A percentile compares a stretch with the other conserved stretches of the same genome.
phyloP scores from a whole-genome alignment of 2,888 invertebrate species.

The Drosophila paramelanica region DNA sequence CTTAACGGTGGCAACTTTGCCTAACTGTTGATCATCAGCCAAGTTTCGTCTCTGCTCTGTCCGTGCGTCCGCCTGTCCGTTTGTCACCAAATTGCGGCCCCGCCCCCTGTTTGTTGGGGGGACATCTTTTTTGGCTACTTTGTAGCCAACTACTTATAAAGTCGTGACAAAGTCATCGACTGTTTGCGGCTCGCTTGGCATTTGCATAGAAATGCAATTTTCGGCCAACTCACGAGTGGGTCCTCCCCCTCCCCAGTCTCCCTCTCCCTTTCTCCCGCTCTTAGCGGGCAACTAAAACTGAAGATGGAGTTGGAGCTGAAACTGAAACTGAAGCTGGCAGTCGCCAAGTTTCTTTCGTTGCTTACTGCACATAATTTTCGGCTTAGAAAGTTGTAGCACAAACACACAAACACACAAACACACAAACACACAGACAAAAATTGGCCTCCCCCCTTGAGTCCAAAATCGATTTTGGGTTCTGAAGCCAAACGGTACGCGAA shows the following conservation, averaged over 20 bases:
- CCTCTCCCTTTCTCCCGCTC: background rate
- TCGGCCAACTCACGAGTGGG: slow-evolving; percentile 60
- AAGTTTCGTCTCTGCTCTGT: slow-evolving; percentile 42
- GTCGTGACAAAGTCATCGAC: slow-evolving; percentile 80
- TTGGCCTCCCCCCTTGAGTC: slow-evolving; percentile 28
- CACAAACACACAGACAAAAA: slow-evolving; percentile 42
- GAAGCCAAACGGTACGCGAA: slow-evolving; percentile 51
- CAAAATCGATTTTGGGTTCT: slow-evolving; percentile 68
- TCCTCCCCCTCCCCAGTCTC: slow-evolving; percentile 1
- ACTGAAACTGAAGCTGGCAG: slow-evolving; percentile 17
- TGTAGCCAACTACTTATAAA: slow-evolving; percentile 74
- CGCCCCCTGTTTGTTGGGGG: background rate
- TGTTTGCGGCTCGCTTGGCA: slow-evolving; percentile 67
- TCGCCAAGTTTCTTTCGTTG: slow-evolving; percentile 42
- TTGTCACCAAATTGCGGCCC: slow-evolving; percentile 42
- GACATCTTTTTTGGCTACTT: slow-evolving; percentile 55
- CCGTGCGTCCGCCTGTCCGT: slow-evolving; percentile 2
- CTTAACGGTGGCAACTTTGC: slow-evolving; percentile 69
- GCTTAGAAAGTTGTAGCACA: slow-evolving; percentile 74
- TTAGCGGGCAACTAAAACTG: slow-evolving; percentile 3
- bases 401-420: no score
- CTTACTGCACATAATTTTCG: slow-evolving; percentile 75
- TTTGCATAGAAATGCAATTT: slow-evolving; percentile 81
- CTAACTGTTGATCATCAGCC: slow-evolving; percentile 78
- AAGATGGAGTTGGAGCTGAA: slow-evolving; percentile 4